Percentiles rank a stretch among this genome's conserved stretches.
phyloP scores from a whole-genome alignment of 2,113 vertebrate genomes.

The Cavia aperea region DNA sequence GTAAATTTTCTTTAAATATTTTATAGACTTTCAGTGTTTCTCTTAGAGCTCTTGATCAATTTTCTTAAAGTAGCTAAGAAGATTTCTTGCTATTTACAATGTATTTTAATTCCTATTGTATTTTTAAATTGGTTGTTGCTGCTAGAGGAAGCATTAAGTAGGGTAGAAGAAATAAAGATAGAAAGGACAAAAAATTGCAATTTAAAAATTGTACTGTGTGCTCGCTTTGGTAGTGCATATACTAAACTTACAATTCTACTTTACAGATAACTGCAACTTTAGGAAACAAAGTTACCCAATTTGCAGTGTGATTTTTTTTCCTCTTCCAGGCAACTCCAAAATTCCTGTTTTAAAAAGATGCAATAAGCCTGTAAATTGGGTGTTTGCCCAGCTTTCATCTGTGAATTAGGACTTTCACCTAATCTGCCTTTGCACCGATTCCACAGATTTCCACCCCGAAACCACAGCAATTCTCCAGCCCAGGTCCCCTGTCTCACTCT shows the following conservation, averaged over 20 bases:
- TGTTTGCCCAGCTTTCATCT: neutral
- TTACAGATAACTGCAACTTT: neutral
- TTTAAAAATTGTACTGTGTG: neutral
- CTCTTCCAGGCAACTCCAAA: neutral
- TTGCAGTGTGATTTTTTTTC: neutral
- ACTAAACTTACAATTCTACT: neutral
- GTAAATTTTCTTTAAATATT: constrained; percentile 9
- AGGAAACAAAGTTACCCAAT: neutral
- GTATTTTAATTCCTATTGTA: neutral
- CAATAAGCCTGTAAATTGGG: neutral
- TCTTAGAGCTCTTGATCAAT: neutral
- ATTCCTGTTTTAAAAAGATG: neutral
- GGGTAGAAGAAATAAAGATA: neutral
- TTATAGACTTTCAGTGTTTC: constrained; percentile 13
- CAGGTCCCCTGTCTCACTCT: neutral
- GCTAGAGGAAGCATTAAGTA: neutral
- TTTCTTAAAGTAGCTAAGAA: neutral
- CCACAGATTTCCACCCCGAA: neutral
- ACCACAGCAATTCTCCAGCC: neutral
- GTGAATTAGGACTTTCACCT: neutral
- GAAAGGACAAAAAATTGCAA: neutral
- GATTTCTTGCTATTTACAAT: neutral
- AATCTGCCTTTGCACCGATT: neutral
- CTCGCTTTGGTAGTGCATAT: no score
- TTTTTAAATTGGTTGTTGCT: neutral